Base-by-base conservation (phyloP, 2,888 invertebrate species). In the Sthenelais limicola region DNA sequence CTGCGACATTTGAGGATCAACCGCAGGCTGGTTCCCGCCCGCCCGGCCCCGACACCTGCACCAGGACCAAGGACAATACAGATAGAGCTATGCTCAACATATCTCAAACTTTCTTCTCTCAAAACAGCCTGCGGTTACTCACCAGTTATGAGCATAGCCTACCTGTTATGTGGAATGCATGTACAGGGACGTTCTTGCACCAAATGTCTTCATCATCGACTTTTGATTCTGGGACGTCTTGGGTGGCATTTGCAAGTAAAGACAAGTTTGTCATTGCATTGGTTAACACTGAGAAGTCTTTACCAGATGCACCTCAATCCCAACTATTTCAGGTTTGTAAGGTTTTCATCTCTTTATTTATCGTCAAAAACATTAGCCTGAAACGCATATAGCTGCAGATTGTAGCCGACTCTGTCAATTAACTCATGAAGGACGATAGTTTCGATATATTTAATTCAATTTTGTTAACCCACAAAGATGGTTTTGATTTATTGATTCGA, bases 251-350 rank as follows among this genome's bases (percentile, higher is more conserved):
- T 12, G 74, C 72, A 15, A 58, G 62, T 28, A 52, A 69, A 30
- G 76, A 76, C 52, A 21, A 58, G 28, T 66, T 54, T 32, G 56
- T 76, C 9, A 72, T 76, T 0, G 76, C 72, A 1, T 58, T 72
- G 15, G 69, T 70, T 38, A 52, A 24, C 26, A 72, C 33, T 9
- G 43, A 71, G 32, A 49, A 68, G n/a, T 18, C 67, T 4, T 28
- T 24, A 7, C 58, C 47, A 51, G 58, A 35, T 1, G 70, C 52
- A 18, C 73, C 69, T 26, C n/a, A 26, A n/a, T 24, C 69, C 15
- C 56, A 73, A 49, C 48, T 54, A 58, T 70, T 67, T 32, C 58
- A 62, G 73, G 73, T 73, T n/a, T 33, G 56, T 70, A 32, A n/a
- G n/a, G n/a, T n/a, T n/a, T n/a, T n/a, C n/a, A n/a, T n/a, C n/a